These are phyloP conservation scores for Escarpia spicata DNA, from an alignment of 2,888 invertebrate species.

Conservation along the genomic window DNA sequence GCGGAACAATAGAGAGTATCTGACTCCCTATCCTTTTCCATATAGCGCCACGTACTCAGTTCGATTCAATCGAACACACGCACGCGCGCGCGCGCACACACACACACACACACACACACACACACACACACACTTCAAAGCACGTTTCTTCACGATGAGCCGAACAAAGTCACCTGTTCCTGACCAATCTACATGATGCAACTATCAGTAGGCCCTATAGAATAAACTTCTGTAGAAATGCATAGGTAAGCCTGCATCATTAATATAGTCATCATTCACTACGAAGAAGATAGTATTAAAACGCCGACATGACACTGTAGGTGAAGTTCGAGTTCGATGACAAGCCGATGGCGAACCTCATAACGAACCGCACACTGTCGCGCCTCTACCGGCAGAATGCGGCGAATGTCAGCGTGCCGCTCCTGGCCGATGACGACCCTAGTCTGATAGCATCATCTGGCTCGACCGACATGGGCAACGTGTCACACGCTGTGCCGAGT, in stretches of 20 bases:
- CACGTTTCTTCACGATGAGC: no score
- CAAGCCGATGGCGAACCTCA: not conserved
- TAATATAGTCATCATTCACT: not conserved
- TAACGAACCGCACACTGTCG: not conserved
- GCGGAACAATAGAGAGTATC: no score
- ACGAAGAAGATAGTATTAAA: not conserved
- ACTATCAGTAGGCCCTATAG: no score
- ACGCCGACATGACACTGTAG: not conserved
- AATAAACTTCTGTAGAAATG: no score
- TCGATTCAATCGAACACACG: no score
- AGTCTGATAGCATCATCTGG: slow-evolving; percentile 20
- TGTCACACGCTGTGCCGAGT: slow-evolving; percentile 36
- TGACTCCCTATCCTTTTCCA: no score
- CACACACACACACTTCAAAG: no score
- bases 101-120: no score
- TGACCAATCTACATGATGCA: no score
- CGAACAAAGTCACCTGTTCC: no score
- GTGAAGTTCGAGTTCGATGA: not conserved
- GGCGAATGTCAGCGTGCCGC: not conserved
- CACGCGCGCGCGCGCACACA: no score
- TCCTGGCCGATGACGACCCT: not conserved
- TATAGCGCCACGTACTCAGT: no score
- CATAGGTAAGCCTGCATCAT: not conserved
- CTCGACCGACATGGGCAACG: slow-evolving; percentile 41
- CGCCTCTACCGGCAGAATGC: slow-evolving; percentile 16